Evolutionary conservation across 2,888 invertebrate species (phyloP).

Genomic region (Cheilosia scutellata): DNA sequence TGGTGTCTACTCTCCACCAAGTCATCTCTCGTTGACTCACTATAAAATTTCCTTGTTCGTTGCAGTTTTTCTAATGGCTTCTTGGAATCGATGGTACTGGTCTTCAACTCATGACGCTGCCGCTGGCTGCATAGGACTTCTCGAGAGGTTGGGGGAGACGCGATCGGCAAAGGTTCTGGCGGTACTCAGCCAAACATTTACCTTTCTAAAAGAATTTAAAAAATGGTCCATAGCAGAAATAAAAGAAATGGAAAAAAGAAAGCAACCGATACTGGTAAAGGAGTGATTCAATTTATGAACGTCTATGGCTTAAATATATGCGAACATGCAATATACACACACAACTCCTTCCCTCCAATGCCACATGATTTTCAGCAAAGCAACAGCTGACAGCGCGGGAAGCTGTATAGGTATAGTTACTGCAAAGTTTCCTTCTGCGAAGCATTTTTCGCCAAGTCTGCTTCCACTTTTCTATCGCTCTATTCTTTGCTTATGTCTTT

Average conservation of each 20-base stretch:
- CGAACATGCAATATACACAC: background rate
- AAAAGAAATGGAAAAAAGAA: background rate
- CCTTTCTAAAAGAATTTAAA: conserved; percentile 4
- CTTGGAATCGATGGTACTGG: too few species aligned
- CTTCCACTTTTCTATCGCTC: background rate
- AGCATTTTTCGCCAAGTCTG: background rate
- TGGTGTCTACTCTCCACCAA: too few species aligned
- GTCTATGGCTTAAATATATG: background rate
- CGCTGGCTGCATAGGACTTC: too few species aligned
- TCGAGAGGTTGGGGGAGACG: too few species aligned
- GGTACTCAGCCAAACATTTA: background rate
- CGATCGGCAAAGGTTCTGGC: too few species aligned
- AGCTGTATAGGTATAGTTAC: background rate
- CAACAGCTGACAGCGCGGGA: conserved; percentile 43
- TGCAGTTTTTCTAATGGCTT: too few species aligned
- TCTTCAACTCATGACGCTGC: too few species aligned
- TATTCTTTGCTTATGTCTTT: conserved; percentile 44
- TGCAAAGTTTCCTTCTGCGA: conserved; percentile 1
- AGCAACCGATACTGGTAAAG: conserved; percentile 1
- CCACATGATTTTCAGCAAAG: conserved; percentile 24
- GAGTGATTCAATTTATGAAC: conserved; percentile 53
- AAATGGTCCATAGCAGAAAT: background rate
- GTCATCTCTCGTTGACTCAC: too few species aligned
- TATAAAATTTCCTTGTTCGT: too few species aligned
- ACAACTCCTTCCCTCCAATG: conserved; percentile 1